Evolutionary conservation across 2,113 vertebrate species (phyloP), one percentile per base, ranked within the genome.

Genomic region (Dipodomys spectabilis): DNA sequence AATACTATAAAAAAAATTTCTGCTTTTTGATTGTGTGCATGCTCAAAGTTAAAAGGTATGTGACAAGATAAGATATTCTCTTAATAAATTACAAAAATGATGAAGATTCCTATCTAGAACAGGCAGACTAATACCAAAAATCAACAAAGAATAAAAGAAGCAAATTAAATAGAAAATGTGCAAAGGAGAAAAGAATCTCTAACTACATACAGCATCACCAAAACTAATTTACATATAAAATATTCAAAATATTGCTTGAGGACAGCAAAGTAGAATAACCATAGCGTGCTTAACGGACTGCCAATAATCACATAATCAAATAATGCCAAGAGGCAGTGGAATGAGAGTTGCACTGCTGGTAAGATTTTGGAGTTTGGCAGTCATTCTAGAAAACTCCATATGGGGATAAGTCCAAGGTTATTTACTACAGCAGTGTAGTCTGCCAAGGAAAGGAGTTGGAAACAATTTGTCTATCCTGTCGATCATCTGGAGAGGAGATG

Each of bases 351-450:
- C n/a, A 69, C n/a, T 88, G 68, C 13, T 91, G 75, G 62, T 91
- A 82, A 86, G 89, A 88, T 25, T 65, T 65, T n/a, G 12, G 44
- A 6, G 20, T 25, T 78, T 94, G 83, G 71, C 83, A 95, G 57
- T 91, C 65, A 78, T 60, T 91, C 67, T 86, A 64, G 67, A 92
- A 88, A 94, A 20, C 13, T 74, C 79, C 89, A 86, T 86, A 77
- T 68, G 80, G 86, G 44, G 13, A 86, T 15, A 12, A 57, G 45
- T 77, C 49, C 67, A 86, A 73, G 25, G 45, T 83, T 72, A 53
- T 83, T 85, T 72, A 71, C 8, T 84, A 20, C 30, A 45, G 16
- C 19, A 44, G 25, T 53, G 23, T 32, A 95, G n/a, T 88, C 75
- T 57, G 18, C 28, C 80, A 95, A 53, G 35, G 35, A 86, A 83